These are phyloP conservation scores for Delphinapterus leucas DNA, from an alignment of 2,113 vertebrate genomes.

Conservation along the genomic window DNA sequence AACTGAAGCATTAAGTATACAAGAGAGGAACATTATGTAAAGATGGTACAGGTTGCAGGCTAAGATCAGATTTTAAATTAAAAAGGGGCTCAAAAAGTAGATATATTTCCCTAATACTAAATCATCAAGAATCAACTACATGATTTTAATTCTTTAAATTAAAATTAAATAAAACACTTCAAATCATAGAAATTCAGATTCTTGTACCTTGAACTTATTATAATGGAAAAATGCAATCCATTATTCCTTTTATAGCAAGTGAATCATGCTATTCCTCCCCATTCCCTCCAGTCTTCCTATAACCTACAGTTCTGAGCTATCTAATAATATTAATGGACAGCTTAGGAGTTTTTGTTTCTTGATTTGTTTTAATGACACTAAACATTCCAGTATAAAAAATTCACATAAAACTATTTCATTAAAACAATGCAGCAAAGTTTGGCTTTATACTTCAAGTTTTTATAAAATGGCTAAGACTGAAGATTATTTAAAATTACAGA, in stretches of 20 bases:
- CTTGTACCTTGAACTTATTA: not conserved
- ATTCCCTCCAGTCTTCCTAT: not conserved
- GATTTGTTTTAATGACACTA: not conserved
- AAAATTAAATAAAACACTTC: not conserved
- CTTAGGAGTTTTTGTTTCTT: not conserved
- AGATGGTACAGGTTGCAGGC: not conserved
- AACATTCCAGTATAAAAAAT: slow-evolving; percentile 11
- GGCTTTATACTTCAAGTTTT: slow-evolving; percentile 14
- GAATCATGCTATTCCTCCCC: not conserved
- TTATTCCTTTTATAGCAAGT: not conserved
- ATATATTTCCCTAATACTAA: not conserved
- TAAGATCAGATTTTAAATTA: slow-evolving; percentile 9
- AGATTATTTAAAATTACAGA: not conserved
- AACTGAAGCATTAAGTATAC: not conserved
- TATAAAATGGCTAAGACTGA: slow-evolving; percentile 12
- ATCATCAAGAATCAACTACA: not conserved
- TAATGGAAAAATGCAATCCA: not conserved
- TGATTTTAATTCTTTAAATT: not conserved
- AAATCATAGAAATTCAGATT: not conserved
- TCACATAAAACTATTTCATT: not conserved
- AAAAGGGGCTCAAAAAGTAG: not conserved
- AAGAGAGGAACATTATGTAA: not conserved
- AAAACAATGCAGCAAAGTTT: not conserved
- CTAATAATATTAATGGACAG: not conserved
- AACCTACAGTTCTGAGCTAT: not conserved